Conservation (phyloP, 2,888 invertebrate species). For the Galerucella calmariensis region DNA sequence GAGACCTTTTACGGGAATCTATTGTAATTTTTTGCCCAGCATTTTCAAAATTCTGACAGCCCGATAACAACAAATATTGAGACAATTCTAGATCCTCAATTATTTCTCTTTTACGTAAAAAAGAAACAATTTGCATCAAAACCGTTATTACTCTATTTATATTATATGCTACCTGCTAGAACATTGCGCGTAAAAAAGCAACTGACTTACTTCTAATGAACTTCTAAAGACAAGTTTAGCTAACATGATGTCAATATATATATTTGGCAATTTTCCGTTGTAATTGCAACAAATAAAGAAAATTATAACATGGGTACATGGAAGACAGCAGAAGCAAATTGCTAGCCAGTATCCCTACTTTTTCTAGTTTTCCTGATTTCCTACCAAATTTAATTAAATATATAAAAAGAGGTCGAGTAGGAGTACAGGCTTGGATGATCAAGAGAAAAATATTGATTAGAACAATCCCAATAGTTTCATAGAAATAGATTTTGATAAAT, state of each 20-base stretch:
- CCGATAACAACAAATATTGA: constrained; percentile 22
- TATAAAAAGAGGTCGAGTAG: background rate
- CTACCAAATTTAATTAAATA: background rate
- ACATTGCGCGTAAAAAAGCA: constrained; percentile 6
- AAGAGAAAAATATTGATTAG: constrained; percentile 17
- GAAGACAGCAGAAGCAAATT: constrained; percentile 19
- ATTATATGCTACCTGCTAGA: constrained; percentile 5
- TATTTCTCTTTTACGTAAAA: constrained; percentile 6
- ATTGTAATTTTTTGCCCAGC: background rate
- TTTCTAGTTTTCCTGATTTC: background rate
- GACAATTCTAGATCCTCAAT: constrained; percentile 22
- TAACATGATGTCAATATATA: constrained; percentile 2
- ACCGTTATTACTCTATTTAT: constrained; percentile 1
- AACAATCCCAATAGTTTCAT: constrained; percentile 22
- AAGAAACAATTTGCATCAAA: background rate
- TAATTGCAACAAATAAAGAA: background rate
- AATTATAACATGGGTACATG: background rate
- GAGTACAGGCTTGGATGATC: background rate
- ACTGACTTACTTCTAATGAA: constrained; percentile 6
- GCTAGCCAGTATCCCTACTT: background rate
- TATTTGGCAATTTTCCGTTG: constrained; percentile 6
- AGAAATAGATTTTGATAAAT: constrained; percentile 20
- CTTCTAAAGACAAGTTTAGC: constrained; percentile 2
- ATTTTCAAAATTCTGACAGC: constrained; percentile 5
- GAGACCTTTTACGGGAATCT: background rate